Conservation (phyloP, 1,140 invertebrate species). For the Trichogramma pretiosum region DNA sequence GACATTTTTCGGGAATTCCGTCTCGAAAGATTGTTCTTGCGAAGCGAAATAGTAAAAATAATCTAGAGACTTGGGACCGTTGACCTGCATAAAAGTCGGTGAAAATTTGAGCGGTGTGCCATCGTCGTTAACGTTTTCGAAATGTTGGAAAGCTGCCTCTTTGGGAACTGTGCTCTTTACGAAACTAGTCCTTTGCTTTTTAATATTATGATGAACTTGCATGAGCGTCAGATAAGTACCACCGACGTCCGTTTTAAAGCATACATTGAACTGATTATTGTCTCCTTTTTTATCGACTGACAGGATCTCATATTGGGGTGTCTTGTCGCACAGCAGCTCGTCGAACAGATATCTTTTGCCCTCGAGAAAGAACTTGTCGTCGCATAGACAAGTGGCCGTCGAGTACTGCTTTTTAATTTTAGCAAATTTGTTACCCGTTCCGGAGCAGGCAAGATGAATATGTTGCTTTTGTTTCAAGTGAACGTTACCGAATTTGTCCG, state of each 20-base stretch:
- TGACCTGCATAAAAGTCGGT: slow-evolving; percentile 2
- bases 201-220: slow-evolving; percentile 4
- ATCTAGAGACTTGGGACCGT: background rate
- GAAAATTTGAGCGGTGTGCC: background rate
- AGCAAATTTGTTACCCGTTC: background rate
- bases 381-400: background rate
- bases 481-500: background rate
- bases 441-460: background rate
- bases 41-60: slow-evolving; percentile 3
- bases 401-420: background rate
- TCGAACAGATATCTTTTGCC: background rate
- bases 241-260: background rate
- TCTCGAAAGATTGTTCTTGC: slow-evolving; percentile 1
- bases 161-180: too few relatives aligned
- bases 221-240: background rate
- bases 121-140: slow-evolving; percentile 2
- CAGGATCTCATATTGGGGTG: background rate
- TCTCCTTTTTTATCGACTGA: background rate
- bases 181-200: too few relatives aligned
- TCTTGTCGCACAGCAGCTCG: background rate
- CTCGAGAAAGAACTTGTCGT: background rate
- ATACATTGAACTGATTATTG: background rate
- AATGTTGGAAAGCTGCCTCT: background rate
- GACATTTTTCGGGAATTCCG: background rate
- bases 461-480: background rate